Base-by-base conservation (phyloP, 2,888 invertebrate species). In the Eupithecia inturbata region DNA sequence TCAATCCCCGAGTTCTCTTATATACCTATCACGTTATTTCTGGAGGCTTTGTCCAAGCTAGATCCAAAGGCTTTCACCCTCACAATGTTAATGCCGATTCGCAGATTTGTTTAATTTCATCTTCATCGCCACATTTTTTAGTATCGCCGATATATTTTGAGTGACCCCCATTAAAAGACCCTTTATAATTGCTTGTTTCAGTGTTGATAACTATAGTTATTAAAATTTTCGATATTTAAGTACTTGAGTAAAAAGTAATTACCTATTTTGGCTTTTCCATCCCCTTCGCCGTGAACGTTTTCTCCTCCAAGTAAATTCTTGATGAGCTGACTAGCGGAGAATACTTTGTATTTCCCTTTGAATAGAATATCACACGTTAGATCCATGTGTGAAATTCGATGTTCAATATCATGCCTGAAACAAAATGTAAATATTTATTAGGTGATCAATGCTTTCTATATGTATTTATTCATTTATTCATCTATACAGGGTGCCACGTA, bases 261-360 rank as follows among this genome's bases (percentile, higher is more conserved):
- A 89, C 89, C 85, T 49, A 88, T 68, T 81, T 86, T 85, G 0
- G 85, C 64, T 78, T 85, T 84, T 5, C 84, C 85, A 67, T 79
- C 82, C 66, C 89, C 89, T 4, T 87, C 80, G 0, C 89, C 89
- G 9, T 72, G 76, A 0, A 89, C 49, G 0, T 39, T 81, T 73
- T 0, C 77, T 26, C 45, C 81, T 10, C 83, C 83, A 6, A 84
- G 45, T 0, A 88, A 68, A 5, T 49, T 74, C 70, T 81, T 81
- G 3, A 88, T 3, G 0, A 83, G 1, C 0, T 81, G 80, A 31
- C 78, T 82, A 0, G 70, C 7, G 0, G 86, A 80, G 4, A 69
- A 76, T 0, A 83, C 72, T 49, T 74, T 81, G 73, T 87, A 89
- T 9, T 78, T 84, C 4, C 85, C 87, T 70, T 85, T 84, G 1